phyloP scores from a whole-genome alignment of 2,888 invertebrate species.

The Tachina grossa region DNA sequence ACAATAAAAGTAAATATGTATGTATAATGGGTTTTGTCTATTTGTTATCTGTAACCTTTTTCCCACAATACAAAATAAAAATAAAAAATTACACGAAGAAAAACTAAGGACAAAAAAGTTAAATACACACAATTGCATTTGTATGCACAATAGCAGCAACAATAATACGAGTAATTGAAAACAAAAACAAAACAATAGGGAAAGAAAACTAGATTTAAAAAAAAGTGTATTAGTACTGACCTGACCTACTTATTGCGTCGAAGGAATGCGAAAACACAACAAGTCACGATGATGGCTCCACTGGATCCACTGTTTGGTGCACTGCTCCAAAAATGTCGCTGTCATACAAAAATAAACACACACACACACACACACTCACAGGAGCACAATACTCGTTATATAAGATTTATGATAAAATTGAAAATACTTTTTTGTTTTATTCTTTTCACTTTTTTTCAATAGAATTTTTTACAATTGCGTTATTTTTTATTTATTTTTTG shows the following conservation, averaged over 20 bases:
- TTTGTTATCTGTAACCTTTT: not conserved
- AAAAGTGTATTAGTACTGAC: conserved; percentile 68
- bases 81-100: not conserved
- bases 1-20: conserved; percentile 17
- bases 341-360: not conserved
- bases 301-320: conserved; percentile 66
- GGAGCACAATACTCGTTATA: no score
- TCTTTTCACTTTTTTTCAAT: conserved; percentile 22
- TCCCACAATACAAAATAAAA: not conserved
- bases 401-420: conserved; percentile 44
- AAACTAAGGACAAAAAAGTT: not conserved
- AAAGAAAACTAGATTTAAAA: conserved; percentile 43
- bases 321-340: conserved; percentile 66
- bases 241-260: conserved; percentile 67
- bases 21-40: not conserved
- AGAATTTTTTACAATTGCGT: conserved; percentile 17
- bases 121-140: conserved; percentile 1
- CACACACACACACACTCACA: conserved; percentile 25
- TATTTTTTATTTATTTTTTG: conserved; percentile 11
- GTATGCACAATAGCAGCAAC: conserved; percentile 20
- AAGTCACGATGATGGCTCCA: conserved; percentile 56
- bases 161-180: conserved; percentile 13
- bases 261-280: conserved; percentile 49
- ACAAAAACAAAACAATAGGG: conserved; percentile 27
- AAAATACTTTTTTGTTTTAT: conserved; percentile 5